Evolutionary conservation across 2,888 invertebrate genomes (phyloP).

Genomic region (Cheilosia grossa): DNA sequence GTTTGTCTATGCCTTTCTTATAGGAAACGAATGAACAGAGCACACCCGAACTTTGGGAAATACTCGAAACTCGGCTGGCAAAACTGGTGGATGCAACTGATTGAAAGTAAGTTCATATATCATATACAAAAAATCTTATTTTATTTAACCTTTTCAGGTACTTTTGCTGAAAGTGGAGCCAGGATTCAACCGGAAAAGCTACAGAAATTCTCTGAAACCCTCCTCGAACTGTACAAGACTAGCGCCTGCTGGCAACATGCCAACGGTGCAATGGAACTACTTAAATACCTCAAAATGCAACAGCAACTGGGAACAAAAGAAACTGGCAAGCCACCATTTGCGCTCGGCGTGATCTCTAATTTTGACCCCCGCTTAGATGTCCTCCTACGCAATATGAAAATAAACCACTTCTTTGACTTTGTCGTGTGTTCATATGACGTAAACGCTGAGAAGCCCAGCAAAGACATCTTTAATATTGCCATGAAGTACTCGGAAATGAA

Average conservation of each 20-base stretch:
- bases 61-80: conserved; percentile 88
- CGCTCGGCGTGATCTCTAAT: conserved; percentile 93
- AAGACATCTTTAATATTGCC: conserved; percentile 88
- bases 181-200: conserved; percentile 82
- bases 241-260: conserved; percentile 89
- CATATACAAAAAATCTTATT: not conserved
- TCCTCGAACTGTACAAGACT: conserved; percentile 89
- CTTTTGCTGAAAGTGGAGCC: conserved; percentile 81
- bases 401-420: conserved; percentile 91
- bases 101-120: conserved; percentile 78
- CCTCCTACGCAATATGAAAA: conserved; percentile 87
- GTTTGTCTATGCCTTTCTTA: not conserved
- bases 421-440: conserved; percentile 90
- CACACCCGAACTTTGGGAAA: conserved; percentile 92
- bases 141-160: conserved; percentile 76
- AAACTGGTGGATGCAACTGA: conserved; percentile 90
- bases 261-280: conserved; percentile 87
- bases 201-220: conserved; percentile 84
- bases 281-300: conserved; percentile 85
- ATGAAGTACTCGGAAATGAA: conserved; percentile 83
- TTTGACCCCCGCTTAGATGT: conserved; percentile 91
- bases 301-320: conserved; percentile 77
- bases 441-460: conserved; percentile 90
- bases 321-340: conserved; percentile 76
- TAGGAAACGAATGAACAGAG: conserved; percentile 85